Percentiles rank a stretch among this genome's conserved stretches.
Conservation (phyloP, 2,888 invertebrate genomes). For the Bhutanitis thaidina region DNA sequence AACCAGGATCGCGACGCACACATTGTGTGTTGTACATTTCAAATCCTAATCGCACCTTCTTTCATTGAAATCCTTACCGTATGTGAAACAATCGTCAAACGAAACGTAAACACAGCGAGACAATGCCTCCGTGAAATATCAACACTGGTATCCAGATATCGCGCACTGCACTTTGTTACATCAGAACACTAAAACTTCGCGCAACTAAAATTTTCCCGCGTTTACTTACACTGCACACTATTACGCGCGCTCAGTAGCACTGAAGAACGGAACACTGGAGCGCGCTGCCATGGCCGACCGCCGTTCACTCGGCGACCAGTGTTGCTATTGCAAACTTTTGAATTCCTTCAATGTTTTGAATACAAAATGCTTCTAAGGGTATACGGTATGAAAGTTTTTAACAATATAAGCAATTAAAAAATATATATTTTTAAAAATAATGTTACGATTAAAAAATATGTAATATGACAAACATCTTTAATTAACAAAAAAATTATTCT, state of each 20-base stretch:
- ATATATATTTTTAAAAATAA: too few relatives aligned
- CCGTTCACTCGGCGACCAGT: slow-evolving; percentile 58
- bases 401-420: too few relatives aligned
- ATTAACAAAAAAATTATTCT: too few relatives aligned
- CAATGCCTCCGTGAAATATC: slow-evolving; percentile 33
- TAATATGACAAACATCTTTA: too few relatives aligned
- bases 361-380: too few relatives aligned
- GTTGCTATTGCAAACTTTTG: slow-evolving; percentile 40
- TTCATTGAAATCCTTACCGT: slow-evolving; percentile 19
- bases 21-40: background rate
- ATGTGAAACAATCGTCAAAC: slow-evolving; percentile 36
- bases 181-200: slow-evolving; percentile 45
- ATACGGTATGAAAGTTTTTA: too few relatives aligned
- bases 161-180: slow-evolving; percentile 34
- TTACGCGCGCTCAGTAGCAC: slow-evolving; percentile 25
- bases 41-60: slow-evolving; percentile 15
- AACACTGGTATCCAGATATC: slow-evolving; percentile 15
- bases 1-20: slow-evolving; percentile 11
- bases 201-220: slow-evolving; percentile 10
- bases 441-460: too few relatives aligned
- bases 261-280: slow-evolving; percentile 28
- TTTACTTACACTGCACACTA: background rate
- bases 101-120: slow-evolving; percentile 53
- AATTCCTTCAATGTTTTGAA: too few relatives aligned
- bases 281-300: slow-evolving; percentile 53